Conservation (phyloP, 2,888 invertebrate species). For the Caenorhabditis wallacei region DNA sequence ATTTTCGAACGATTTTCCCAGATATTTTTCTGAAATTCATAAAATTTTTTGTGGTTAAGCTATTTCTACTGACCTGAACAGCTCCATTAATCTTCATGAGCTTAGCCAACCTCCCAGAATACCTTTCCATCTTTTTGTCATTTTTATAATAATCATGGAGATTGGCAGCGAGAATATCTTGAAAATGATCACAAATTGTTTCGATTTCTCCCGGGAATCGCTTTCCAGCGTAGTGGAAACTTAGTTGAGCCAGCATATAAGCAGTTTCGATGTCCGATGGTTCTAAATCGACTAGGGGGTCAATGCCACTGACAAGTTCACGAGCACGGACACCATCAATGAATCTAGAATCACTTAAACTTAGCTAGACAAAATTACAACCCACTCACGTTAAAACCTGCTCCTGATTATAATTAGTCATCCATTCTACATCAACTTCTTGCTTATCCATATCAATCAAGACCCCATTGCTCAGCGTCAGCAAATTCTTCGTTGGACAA, state of each 20-base stretch:
- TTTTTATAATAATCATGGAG: slow-evolving; percentile 59
- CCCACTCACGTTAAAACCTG: slow-evolving; percentile 25
- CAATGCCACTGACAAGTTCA: slow-evolving; percentile 17
- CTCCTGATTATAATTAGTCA: slow-evolving; percentile 37
- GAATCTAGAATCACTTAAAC: slow-evolving; percentile 14
- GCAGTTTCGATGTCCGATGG: slow-evolving; percentile 48
- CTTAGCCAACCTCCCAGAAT: slow-evolving; percentile 63
- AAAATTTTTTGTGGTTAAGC: too few species aligned
- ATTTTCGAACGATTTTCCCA: slow-evolving; percentile 59
- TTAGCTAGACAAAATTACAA: not conserved
- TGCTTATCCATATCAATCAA: slow-evolving; percentile 33
- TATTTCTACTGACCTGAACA: slow-evolving; percentile 63
- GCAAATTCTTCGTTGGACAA: slow-evolving; percentile 24
- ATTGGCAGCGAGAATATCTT: slow-evolving; percentile 46
- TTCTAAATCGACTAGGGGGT: slow-evolving; percentile 42
- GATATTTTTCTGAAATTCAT: slow-evolving; percentile 52
- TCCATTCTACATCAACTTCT: slow-evolving; percentile 36
- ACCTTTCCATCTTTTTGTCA: slow-evolving; percentile 46
- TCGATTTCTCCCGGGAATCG: slow-evolving; percentile 31
- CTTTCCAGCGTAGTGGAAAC: slow-evolving; percentile 61
- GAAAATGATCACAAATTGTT: slow-evolving; percentile 43
- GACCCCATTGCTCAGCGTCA: slow-evolving; percentile 32
- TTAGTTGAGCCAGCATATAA: slow-evolving; percentile 57
- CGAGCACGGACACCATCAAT: slow-evolving; percentile 42
- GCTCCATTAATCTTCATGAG: slow-evolving; percentile 65